A percentile compares a stretch with the other conserved stretches of the same genome.
Conservation (phyloP, 2,113 vertebrate genomes). For the Gallinago undulata region DNA sequence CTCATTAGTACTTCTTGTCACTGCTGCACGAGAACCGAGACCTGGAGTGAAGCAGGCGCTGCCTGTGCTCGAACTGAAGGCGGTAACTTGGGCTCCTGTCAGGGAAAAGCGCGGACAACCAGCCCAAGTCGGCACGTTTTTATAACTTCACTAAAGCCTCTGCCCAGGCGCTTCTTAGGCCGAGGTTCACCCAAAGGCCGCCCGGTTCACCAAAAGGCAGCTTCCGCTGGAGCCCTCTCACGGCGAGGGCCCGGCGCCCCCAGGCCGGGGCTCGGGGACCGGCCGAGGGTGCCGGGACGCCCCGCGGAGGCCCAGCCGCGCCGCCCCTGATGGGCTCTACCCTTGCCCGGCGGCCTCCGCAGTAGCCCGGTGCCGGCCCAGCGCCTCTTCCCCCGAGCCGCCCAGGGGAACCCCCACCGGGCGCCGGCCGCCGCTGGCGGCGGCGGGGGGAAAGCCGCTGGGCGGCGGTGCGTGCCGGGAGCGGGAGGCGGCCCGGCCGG, state of each 20-base stretch:
- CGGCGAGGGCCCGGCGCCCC: no score
- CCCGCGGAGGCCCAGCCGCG: not conserved
- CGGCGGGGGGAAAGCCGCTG: fast-evolving
- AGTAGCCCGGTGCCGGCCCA: not conserved
- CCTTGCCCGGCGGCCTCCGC: not conserved
- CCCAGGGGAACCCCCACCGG: not conserved
- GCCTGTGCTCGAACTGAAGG: not conserved
- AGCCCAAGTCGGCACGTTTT: not conserved
- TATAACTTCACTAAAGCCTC: fast-evolving
- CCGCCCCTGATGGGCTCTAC: not conserved
- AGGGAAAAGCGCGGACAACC: not conserved
- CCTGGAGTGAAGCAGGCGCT: fast-evolving
- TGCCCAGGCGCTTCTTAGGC: fast-evolving
- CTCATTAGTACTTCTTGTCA: fast-evolving
- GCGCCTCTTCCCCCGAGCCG: fast-evolving
- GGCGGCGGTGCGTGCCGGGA: not conserved
- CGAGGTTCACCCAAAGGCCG: fast-evolving
- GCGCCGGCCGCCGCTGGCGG: no score
- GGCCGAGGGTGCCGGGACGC: no score
- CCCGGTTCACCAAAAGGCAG: not conserved
- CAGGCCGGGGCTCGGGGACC: no score
- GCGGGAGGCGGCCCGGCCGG: not conserved
- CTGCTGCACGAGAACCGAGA: fast-evolving
- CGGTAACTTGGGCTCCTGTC: no score
- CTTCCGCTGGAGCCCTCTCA: no score